Evolutionary conservation across 2,113 vertebrate genomes (phyloP).

Genomic region (Panurus biarmicus): DNA sequence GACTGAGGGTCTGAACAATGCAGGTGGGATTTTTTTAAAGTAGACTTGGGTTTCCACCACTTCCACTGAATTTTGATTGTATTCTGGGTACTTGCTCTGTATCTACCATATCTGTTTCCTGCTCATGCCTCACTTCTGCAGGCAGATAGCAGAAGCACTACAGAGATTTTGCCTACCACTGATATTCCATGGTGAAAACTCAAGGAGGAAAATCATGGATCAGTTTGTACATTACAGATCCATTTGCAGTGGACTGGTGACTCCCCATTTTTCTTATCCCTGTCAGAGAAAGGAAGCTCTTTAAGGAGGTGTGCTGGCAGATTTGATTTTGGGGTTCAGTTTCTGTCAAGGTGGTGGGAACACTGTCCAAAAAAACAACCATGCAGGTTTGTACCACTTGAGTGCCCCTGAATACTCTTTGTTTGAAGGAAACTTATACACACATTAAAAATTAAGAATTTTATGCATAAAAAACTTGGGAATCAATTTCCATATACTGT

Average conservation of each 20-base stretch:
- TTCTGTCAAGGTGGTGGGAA: background rate
- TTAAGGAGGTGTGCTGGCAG: fast-evolving
- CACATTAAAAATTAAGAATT: background rate
- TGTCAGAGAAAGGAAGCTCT: background rate
- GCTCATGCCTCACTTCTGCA: background rate
- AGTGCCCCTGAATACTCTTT: background rate
- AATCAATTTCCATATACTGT: background rate
- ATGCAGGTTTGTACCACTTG: background rate
- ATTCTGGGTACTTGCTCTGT: background rate
- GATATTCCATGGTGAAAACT: background rate
- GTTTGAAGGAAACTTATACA: background rate
- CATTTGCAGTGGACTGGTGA: background rate
- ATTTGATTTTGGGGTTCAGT: background rate
- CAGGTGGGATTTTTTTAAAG: background rate
- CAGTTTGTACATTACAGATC: background rate
- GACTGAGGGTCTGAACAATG: background rate
- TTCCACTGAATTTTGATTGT: background rate
- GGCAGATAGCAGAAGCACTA: background rate
- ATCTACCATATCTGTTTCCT: background rate
- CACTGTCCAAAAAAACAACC: background rate
- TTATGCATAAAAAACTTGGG: background rate
- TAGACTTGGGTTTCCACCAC: background rate
- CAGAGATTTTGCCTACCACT: background rate
- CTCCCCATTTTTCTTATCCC: background rate
- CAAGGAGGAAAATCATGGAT: background rate